phyloP scores from a whole-genome alignment of 2,113 vertebrate genomes.

The Mustela lutreola region DNA sequence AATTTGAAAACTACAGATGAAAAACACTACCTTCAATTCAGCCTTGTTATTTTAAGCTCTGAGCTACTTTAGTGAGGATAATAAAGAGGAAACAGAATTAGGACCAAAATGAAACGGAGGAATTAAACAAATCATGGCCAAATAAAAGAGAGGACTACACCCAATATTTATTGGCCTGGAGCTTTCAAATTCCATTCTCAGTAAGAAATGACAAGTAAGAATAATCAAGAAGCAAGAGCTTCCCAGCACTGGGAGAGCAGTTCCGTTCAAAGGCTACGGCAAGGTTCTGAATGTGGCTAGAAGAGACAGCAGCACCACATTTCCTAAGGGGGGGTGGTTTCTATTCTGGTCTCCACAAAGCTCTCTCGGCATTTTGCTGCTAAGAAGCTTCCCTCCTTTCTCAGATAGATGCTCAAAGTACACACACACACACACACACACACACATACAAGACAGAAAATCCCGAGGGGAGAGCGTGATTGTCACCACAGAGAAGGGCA shows the following conservation, averaged over 20 bases:
- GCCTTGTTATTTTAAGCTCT: slow-evolving; percentile 24
- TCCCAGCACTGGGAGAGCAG: background rate
- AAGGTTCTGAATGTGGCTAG: background rate
- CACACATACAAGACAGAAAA: background rate
- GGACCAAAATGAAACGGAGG: background rate
- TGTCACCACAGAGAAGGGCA: background rate
- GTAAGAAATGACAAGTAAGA: slow-evolving; percentile 21
- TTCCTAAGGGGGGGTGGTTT: background rate
- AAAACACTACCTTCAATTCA: background rate
- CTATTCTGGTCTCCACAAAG: background rate
- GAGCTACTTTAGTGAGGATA: background rate
- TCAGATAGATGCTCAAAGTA: background rate
- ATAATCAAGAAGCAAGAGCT: background rate
- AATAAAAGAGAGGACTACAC: background rate
- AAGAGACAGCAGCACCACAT: background rate
- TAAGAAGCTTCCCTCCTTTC: background rate
- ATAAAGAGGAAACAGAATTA: background rate
- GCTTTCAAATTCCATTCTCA: slow-evolving; percentile 48
- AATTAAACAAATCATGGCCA: background rate
- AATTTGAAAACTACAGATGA: background rate
- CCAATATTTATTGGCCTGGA: slow-evolving; percentile 20
- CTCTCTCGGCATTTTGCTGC: background rate
- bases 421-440: background rate
- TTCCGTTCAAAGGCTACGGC: background rate
- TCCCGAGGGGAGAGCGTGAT: background rate